Evolutionary conservation across 2,113 vertebrate species (phyloP).

Genomic region (Formicarius rufipectus): DNA sequence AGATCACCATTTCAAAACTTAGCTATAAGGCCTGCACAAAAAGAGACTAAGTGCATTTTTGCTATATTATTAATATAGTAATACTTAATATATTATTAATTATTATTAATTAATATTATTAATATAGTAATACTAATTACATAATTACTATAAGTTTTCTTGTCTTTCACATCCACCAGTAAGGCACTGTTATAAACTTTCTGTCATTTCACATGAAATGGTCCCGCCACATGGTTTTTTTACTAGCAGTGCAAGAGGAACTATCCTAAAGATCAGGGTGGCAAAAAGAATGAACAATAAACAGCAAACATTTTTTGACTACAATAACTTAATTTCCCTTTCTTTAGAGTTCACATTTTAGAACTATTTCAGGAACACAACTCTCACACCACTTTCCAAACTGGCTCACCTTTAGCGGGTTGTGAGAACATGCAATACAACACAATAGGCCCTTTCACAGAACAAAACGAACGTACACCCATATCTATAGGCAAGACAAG

Average conservation of each 20-base stretch:
- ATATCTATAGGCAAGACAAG: neutral
- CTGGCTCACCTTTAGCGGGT: neutral
- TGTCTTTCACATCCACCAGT: neutral
- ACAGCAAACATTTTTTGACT: neutral
- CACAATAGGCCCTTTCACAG: neutral
- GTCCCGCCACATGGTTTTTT: neutral
- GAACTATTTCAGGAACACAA: neutral
- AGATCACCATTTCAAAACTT: neutral
- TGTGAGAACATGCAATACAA: neutral
- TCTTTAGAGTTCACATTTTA: neutral
- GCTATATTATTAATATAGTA: no score
- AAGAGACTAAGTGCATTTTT: neutral
- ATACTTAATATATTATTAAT: no score
- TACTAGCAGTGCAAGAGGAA: neutral
- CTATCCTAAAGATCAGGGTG: neutral
- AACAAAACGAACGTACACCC: neutral
- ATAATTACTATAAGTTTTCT: neutral
- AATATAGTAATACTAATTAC: no score
- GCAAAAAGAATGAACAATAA: neutral
- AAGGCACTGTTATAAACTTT: neutral
- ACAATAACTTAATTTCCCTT: neutral
- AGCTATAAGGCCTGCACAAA: accelerated
- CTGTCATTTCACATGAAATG: neutral
- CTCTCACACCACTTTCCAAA: neutral
- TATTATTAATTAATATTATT: no score